Base-by-base conservation (phyloP, 2,888 invertebrate species). In the Diarsia mendica region DNA sequence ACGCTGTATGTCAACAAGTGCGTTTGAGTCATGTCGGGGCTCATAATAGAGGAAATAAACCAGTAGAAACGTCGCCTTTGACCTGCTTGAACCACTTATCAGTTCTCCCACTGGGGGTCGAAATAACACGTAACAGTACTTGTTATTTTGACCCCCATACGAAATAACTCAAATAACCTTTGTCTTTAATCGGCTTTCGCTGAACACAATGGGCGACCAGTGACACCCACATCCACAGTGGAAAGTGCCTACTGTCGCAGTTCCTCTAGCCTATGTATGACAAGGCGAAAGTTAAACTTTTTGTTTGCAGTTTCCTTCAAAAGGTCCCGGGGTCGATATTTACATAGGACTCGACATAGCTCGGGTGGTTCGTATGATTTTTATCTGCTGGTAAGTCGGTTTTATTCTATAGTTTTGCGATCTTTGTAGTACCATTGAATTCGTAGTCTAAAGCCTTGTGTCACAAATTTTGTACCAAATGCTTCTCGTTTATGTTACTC, bases 161-260 rank as follows among this genome's bases (percentile, higher is more conserved):
- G 75, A 76, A 79, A 68, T 68, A 2, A 64, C 23, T 64, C 49
- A 66, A 67, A 78, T 88, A 83, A 85, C 69, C 92, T 92, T 94
- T 94, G 93, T 94, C 91, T 91, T 91, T 91, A 93, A 92, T 92
- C 91, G 90, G 91, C 93, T 95, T 95, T 95, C 94, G 93, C 93
- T 88, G 44, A 90, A 90, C 86, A 95, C 94, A 95, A 95, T 95
- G 90, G 91, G 83, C 90, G 90, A 85, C 87, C 89, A 87, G 87
- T 87, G 92, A 93, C 95, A 94, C 94, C 94, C 91, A 93, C 95
- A 94, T 93, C 94, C 91, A 93, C 92, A 87, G 89, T 93, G 92
- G 94, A 95, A 95, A 95, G 95, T 92, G 89, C 89, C 86, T 90
- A 88, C 91, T 88, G 84, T 84, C 77, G 81, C 74, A 87, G 90